Evolutionary conservation across 2,113 vertebrate genomes (phyloP), one percentile per base, ranked within the genome.

Genomic region (Raphicerus campestris): DNA sequence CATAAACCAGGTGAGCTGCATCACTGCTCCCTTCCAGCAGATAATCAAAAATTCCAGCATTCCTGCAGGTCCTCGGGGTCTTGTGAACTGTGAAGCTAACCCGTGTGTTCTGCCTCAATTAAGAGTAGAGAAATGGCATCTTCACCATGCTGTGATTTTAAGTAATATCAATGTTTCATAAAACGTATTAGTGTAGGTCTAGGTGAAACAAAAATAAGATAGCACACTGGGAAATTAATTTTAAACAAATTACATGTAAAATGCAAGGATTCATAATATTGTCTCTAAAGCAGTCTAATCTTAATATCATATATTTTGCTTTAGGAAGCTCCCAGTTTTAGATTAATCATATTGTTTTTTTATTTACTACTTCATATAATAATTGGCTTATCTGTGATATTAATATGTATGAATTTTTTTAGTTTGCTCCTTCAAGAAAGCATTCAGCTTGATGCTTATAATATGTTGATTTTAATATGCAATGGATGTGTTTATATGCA

Each of bases 361-460:
- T 96, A 98, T 98, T 98, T 98, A 98, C 94, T 83, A 96, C 78
- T 97, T 91, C 49, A 98, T 98, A 96, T 94, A 98, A 98, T 98
- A 98, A 98, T 98, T 98, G 97, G 95, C 95, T 98, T 97, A 97
- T 97, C 94, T 97, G 86, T 13, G 63, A 97, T 94, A 97, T 98
- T 97, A 97, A 98, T 98, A 98, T 98, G 96, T 95, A 98, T 98
- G 97, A 97, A 92, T 93, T 95, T 97, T 97, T 91, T 97, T 96
- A 95, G 92, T 88, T 96, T 92, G 90, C 97, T 95, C 94, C 96
- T 97, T 98, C 82, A 84, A 96, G 96, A 98, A 97, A 97, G 80
- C 88, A 94, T 96, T 98, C 96, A 86, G 90, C 56, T 94, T 95
- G 96, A 80, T 97, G 95, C 95, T 97, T 93, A 92, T 97, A 97